phyloP scores from a whole-genome alignment of 2,888 invertebrate genomes.

The Synergus japonicus region DNA sequence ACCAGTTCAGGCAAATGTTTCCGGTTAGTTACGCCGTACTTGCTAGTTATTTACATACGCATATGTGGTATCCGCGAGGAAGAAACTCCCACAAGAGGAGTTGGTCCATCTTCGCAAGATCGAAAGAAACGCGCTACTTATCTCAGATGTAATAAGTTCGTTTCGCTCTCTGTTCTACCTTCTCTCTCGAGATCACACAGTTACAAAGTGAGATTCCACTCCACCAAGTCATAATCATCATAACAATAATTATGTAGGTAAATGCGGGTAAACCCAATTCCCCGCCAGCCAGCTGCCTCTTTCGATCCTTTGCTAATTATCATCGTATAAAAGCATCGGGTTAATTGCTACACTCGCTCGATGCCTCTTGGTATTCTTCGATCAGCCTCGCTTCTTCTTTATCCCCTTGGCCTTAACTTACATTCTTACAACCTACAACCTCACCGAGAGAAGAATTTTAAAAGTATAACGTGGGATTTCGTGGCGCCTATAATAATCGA shows the following conservation, averaged over 20 bases:
- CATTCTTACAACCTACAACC: slow-evolving; percentile 52
- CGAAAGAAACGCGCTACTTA: slow-evolving; percentile 48
- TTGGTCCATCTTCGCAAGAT: slow-evolving; percentile 9
- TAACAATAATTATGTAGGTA: slow-evolving; percentile 75
- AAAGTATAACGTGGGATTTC: slow-evolving; percentile 71
- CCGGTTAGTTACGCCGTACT: slow-evolving; percentile 49
- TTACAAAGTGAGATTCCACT: slow-evolving; percentile 58
- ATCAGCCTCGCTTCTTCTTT: slow-evolving; percentile 50
- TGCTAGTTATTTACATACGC: slow-evolving; percentile 53
- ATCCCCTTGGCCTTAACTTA: slow-evolving; percentile 42
- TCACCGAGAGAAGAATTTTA: slow-evolving; percentile 46
- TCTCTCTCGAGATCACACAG: slow-evolving; percentile 43
- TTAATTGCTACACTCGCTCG: slow-evolving; percentile 72
- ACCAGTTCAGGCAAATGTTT: slow-evolving; percentile 56
- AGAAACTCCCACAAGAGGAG: slow-evolving; percentile 15
- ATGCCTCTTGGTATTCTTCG: slow-evolving; percentile 53
- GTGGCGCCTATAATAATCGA: slow-evolving; percentile 51
- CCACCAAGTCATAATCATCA: slow-evolving; percentile 71
- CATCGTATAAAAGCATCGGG: slow-evolving; percentile 69
- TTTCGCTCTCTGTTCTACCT: slow-evolving; percentile 47
- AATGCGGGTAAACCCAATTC: slow-evolving; percentile 66
- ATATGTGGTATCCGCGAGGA: slow-evolving; percentile 52
- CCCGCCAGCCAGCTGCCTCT: slow-evolving; percentile 73
- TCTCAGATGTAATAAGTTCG: slow-evolving; percentile 55
- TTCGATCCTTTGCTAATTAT: slow-evolving; percentile 75